Evolutionary conservation across 2,888 invertebrate genomes (phyloP).

Genomic region (Lepidocyrtinus sp.): DNA sequence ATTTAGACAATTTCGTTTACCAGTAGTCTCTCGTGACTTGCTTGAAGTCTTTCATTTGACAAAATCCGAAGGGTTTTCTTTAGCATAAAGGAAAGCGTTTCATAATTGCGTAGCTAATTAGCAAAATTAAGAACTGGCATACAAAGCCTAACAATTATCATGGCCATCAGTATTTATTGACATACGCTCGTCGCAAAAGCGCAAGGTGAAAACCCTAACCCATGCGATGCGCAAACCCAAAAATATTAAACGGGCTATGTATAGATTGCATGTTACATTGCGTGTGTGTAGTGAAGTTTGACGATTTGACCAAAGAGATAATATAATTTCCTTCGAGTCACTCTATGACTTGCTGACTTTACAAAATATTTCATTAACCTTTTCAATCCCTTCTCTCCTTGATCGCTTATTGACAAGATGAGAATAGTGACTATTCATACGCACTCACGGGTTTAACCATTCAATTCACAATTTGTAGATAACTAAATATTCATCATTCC

Average conservation of each 20-base stretch:
- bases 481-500: conserved; percentile 5
- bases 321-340: no score
- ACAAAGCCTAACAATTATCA: neutral
- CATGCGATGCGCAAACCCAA: no score
- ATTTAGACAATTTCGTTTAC: no score
- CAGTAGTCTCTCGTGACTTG: neutral
- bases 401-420: neutral
- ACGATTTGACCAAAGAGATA: no score
- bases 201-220: no score
- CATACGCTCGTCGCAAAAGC: no score
- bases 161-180: conserved; percentile 11
- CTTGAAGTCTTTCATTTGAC: neutral
- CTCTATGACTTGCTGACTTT: neutral
- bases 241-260: no score
- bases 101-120: conserved; percentile 16
- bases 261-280: no score
- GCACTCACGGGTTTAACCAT: no score
- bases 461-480: no score
- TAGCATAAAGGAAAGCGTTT: conserved; percentile 8
- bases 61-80: neutral
- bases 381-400: neutral
- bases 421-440: no score
- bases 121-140: conserved; percentile 5
- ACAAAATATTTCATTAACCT: conserved; percentile 12
- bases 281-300: no score